Evolutionary conservation across 2,888 invertebrate genomes (phyloP), one percentile per base, ranked within the genome.

Genomic region (Boloria selene): DNA sequence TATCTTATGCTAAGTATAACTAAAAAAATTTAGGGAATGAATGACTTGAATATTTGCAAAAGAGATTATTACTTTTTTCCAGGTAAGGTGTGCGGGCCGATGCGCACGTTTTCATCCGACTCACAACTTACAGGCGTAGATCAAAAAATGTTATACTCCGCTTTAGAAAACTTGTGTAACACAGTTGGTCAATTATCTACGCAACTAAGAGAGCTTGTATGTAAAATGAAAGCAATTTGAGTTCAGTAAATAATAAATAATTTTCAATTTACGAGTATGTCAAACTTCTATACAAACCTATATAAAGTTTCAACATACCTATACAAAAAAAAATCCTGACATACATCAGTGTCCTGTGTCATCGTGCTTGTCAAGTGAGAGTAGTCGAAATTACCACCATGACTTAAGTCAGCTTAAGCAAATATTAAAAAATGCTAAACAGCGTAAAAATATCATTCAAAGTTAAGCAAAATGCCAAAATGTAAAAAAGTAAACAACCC

Each of bases 401-500:
- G 61, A 68, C 52, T 54, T 45, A 55, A 62, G 18, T 16, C 60
- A 53, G n/a, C n/a, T n/a, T 54, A 68, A 69, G 61, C 47, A n/a
- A n/a, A n/a, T 42, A 5, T 26, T n/a, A 60, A 38, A 60, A 38
- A 61, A 72, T 72, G 70, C 44, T 67, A n/a, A 53, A 16, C 6
- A 61, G 17, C 52, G 47, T 49, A 18, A 54, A n/a, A 44, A 56
- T 22, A 10, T 26, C 49, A 47, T 59, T 17, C 38, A 47, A 59
- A 56, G 22, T 14, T 16, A 18, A 52, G 56, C 65, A 69, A 58
- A 54, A 74, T 76, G 73, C 64, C 71, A 70, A 76, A 73, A 72
- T 72, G 70, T 65, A 74, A 70, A 47, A 86, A 83, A 78, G 75
- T 77, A 10, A 85, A 85, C 74, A 87, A 87, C 55, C 83, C 85